Evolutionary conservation across 2,888 invertebrate species (phyloP), one percentile per base, ranked within the genome.

Genomic region (Ectobius pallidus): DNA sequence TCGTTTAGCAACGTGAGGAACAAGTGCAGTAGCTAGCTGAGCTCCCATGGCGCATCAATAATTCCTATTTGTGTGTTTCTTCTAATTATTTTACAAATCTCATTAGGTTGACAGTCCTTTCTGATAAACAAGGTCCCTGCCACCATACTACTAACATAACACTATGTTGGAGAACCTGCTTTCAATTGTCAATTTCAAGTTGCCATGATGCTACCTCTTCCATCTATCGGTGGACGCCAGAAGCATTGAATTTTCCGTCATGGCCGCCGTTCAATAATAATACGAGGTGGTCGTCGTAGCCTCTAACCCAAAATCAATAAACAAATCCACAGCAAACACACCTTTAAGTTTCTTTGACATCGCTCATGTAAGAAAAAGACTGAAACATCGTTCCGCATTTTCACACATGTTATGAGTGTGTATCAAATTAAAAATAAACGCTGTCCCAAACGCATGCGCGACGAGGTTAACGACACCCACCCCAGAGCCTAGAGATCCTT

Each of bases 261-360:
- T 72, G 72, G 72, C 72, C 62, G 72, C 49, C 72, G 69, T 46
- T 72, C 72, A 72, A 72, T 72, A 72, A 72, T 46, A 65, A 63
- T 18, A 46, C 52, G 27, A 70, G 46, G 44, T 49, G 71, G 32
- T 52, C 39, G 49, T 18, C 14, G n/a, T 14, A 71, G 16, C 25
- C 62, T 71, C 71, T 7, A 49, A 62, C 71, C 71, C 71, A 63
- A 71, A 63, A 20, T 6, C 34, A 18, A 32, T 18, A 0, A 1
- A 9, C 30, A n/a, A n/a, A n/a, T n/a, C n/a, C n/a, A n/a, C n/a
- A n/a, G n/a, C n/a, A n/a, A n/a, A n/a, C n/a, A n/a, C n/a, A n/a
- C n/a, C n/a, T n/a, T n/a, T n/a, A n/a, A n/a, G n/a, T n/a, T n/a
- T n/a, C n/a, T n/a, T n/a, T n/a, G n/a, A n/a, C n/a, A n/a, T n/a